phyloP scores from a whole-genome alignment of 1,140 invertebrate species.

The Hormaphis cornu region DNA sequence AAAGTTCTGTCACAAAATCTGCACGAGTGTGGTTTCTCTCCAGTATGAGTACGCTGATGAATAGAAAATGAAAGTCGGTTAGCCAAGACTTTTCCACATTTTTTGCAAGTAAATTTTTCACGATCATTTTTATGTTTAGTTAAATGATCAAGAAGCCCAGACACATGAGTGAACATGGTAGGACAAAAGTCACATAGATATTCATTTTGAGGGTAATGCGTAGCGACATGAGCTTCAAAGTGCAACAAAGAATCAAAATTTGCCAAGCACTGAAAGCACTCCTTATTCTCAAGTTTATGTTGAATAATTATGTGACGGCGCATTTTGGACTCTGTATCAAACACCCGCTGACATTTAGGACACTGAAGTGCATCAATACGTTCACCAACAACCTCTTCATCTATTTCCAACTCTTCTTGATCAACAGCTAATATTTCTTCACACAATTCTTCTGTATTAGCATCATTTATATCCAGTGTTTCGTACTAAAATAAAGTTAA shows the following conservation, averaged over 20 bases:
- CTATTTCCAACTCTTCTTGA: not conserved
- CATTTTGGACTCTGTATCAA: slow-evolving; percentile 28
- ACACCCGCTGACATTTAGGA: slow-evolving; percentile 8
- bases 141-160: slow-evolving; percentile 26
- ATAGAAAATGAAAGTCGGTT: slow-evolving; percentile 27
- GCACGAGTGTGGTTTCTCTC: slow-evolving; percentile 53
- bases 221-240: slow-evolving; percentile 19
- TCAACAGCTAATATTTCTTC: not conserved
- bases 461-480: not conserved
- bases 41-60: slow-evolving; percentile 50
- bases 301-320: slow-evolving; percentile 23
- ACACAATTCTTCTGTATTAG: not conserved
- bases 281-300: slow-evolving; percentile 3
- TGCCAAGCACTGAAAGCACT: slow-evolving; percentile 25
- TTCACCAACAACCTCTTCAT: not conserved
- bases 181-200: slow-evolving; percentile 32
- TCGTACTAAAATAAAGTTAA: not conserved
- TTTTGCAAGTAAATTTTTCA: slow-evolving; percentile 19
- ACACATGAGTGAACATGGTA: slow-evolving; percentile 12
- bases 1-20: slow-evolving; percentile 52
- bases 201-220: slow-evolving; percentile 11
- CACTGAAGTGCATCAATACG: slow-evolving; percentile 17
- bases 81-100: slow-evolving; percentile 25
- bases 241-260: slow-evolving; percentile 21
- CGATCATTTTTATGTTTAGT: slow-evolving; percentile 22